phyloP scores from a whole-genome alignment of 2,113 vertebrate species.

The Pygoscelis antarcticus region DNA sequence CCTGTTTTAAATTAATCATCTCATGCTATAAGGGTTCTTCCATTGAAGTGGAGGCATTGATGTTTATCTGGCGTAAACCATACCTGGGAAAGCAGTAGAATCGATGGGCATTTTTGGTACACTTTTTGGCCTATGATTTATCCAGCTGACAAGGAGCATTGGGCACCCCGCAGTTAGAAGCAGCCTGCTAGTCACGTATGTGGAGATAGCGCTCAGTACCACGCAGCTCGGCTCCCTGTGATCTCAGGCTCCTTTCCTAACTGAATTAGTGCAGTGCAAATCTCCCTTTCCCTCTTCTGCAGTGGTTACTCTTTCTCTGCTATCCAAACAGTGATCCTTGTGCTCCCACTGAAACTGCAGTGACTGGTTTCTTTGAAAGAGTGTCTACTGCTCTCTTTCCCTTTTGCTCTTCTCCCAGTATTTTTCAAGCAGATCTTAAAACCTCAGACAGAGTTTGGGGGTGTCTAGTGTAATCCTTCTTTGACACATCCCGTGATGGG shows the following conservation, averaged over 20 bases:
- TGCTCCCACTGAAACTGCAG: not conserved
- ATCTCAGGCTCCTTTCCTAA: not conserved
- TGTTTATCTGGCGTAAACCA: not conserved
- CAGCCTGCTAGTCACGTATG: not conserved
- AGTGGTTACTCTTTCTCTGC: not conserved
- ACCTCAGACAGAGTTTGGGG: not conserved
- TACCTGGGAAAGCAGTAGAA: not conserved
- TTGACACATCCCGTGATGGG: not conserved
- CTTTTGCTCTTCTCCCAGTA: not conserved
- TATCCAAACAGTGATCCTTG: not conserved
- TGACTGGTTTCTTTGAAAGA: not conserved
- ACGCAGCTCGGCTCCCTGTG: rapidly evolving
- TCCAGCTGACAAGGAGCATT: not conserved
- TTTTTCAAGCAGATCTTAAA: not conserved
- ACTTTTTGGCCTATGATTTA: not conserved
- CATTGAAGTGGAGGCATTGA: not conserved
- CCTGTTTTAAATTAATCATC: not conserved
- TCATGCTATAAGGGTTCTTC: not conserved
- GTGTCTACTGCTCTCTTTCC: not conserved
- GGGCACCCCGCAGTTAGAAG: not conserved
- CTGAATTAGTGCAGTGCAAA: not conserved
- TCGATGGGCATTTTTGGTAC: not conserved
- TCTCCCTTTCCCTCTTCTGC: not conserved
- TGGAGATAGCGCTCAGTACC: not conserved
- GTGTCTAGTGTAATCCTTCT: not conserved